Conservation (phyloP, 2,888 invertebrate genomes). For the Pemphredon lugubris region DNA sequence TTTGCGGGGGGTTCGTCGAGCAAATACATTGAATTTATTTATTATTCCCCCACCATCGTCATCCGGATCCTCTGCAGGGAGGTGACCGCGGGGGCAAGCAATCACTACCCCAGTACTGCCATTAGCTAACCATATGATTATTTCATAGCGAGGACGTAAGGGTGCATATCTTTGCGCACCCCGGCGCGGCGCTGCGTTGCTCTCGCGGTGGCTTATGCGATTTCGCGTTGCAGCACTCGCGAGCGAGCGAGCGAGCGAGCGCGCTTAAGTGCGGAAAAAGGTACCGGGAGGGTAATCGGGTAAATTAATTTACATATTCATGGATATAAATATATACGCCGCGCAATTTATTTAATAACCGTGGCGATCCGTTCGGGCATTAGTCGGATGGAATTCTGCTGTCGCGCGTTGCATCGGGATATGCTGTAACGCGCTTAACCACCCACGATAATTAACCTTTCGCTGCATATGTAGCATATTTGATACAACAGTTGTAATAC, state of each 20-base stretch:
- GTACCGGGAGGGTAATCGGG: slow-evolving; percentile 38
- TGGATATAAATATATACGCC: slow-evolving; percentile 8
- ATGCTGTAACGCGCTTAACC: too few relatives aligned
- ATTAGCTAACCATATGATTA: slow-evolving; percentile 82
- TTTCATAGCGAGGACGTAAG: slow-evolving; percentile 77
- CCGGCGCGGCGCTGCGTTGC: slow-evolving; percentile 19
- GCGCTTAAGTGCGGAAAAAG: slow-evolving; percentile 25
- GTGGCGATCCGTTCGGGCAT: slow-evolving; percentile 7
- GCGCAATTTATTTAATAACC: slow-evolving; percentile 28
- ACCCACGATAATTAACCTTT: too few relatives aligned
- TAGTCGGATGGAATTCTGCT: not conserved
- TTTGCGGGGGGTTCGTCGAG: slow-evolving; percentile 74
- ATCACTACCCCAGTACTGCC: slow-evolving; percentile 75
- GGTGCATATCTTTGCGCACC: slow-evolving; percentile 73
- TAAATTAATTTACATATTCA: slow-evolving; percentile 48
- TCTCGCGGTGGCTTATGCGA: slow-evolving; percentile 51
- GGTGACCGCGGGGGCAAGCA: slow-evolving; percentile 70
- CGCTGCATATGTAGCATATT: too few relatives aligned
- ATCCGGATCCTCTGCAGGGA: slow-evolving; percentile 43
- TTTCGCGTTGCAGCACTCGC: slow-evolving; percentile 50
- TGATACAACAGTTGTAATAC: too few relatives aligned
- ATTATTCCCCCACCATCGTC: slow-evolving; percentile 72
- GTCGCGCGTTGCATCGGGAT: not conserved
- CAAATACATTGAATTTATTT: slow-evolving; percentile 81
- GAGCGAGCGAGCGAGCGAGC: slow-evolving; percentile 20